Evolutionary conservation across 2,113 vertebrate genomes (phyloP), one percentile per base, ranked within the genome.

Genomic region (Dascyllus trimaculatus): DNA sequence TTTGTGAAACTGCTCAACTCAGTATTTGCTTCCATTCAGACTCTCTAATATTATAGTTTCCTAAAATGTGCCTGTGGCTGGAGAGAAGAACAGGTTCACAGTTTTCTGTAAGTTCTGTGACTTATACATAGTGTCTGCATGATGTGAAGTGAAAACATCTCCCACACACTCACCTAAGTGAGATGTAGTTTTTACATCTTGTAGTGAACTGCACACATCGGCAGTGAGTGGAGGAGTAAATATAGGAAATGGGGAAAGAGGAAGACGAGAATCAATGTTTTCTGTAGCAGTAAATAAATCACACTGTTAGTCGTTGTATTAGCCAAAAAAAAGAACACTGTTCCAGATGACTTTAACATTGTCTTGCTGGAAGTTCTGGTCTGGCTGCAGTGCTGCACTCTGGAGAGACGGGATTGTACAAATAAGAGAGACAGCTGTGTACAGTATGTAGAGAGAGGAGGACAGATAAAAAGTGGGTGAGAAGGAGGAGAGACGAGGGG

Each of bases 401-500:
- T 26, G 6, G 35, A 49, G 15, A 75, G 48, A 58, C 18, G 18
- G 24, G 54, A 26, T 26, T 51, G 56, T 63, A 49, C 17, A 48
- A 46, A 66, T 54, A 56, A 64, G 13, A 17, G 10, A 54, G 70
- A n/a, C 25, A 0, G 48, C 17, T 24, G 49, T 79, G 35, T 45
- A 43, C 1, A 38, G 58, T n/a, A 4, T 57, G 25, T 11, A 15
- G 24, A 78, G 56, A 11, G 21, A 71, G 52, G 78, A 84, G 78
- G 68, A 75, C 53, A 57, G 80, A 84, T 75, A 63, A 59, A 49
- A 61, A 65, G 72, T 72, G 66, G 29, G 63, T 71, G 81, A 75
- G 73, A 68, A 49, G 26, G 19, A 38, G 40, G 60, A 54, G 70
- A 58, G 54, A 17, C 4, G 40, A 43, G 13, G 13, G 26, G 66